These are phyloP conservation scores for Odontocolon sp. DNA, from an alignment of 2,888 invertebrate species.

Conservation along the genomic window DNA sequence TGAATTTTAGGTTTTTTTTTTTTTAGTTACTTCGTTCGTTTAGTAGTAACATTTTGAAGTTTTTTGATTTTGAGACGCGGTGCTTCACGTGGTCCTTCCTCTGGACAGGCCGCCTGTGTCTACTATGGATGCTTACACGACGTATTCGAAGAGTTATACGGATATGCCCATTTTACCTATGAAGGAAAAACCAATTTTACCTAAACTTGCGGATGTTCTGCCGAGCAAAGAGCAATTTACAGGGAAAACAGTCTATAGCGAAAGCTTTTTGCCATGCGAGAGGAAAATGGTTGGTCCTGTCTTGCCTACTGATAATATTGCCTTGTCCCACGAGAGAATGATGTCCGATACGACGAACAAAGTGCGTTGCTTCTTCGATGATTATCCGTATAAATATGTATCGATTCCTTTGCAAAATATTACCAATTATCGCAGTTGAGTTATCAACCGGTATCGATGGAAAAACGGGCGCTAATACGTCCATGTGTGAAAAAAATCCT, in stretches of 20 bases:
- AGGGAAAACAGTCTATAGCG: slow-evolving; percentile 68
- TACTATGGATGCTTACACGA: slow-evolving; percentile 75
- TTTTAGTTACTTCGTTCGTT: neutral
- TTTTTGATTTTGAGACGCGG: neutral
- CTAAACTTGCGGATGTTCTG: slow-evolving; percentile 38
- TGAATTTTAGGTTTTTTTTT: neutral
- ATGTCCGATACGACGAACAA: slow-evolving; percentile 76
- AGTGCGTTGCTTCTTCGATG: slow-evolving; percentile 67
- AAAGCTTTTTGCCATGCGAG: slow-evolving; percentile 70
- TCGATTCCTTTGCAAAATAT: neutral
- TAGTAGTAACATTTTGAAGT: neutral
- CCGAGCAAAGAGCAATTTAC: slow-evolving; percentile 38
- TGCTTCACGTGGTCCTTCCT: neutral
- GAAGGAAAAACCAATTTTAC: slow-evolving; percentile 54
- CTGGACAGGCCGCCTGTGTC: slow-evolving; percentile 68
- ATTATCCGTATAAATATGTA: neutral
- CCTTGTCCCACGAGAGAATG: slow-evolving; percentile 71
- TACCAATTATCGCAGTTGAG: slow-evolving; percentile 72
- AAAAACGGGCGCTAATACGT: slow-evolving; percentile 73
- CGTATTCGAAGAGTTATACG: slow-evolving; percentile 76
- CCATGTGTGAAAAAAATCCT: slow-evolving; percentile 71
- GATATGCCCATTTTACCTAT: slow-evolving; percentile 69
- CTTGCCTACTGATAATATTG: slow-evolving; percentile 70
- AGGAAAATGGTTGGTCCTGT: slow-evolving; percentile 64
- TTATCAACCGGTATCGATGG: slow-evolving; percentile 72